Base-by-base conservation (phyloP, 1,140 invertebrate genomes). In the Trissolcus basalis region DNA sequence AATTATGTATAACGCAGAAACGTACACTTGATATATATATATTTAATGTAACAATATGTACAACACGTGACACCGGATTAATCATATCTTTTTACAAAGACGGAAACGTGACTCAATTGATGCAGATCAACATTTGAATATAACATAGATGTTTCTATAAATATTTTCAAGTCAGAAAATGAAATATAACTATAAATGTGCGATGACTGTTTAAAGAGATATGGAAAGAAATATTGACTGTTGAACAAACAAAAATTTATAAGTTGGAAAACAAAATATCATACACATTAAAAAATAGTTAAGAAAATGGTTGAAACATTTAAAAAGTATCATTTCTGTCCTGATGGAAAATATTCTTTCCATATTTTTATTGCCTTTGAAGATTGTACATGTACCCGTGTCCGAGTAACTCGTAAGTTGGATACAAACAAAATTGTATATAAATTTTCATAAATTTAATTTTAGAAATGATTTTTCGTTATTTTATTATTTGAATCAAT, bases 61-160 rank as follows among this genome's bases (percentile, higher is more conserved):
- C 27, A 58, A 68, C 43, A 35, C 44, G 39, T 68, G 44, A 56
- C 55, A 16, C 10, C 10, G 32, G 55, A 59, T 51, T 58, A 65
- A 53, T 68, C 64, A 68, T 68, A 68, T 68, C 64, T 58, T 47
- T 44, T 43, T 43, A 55, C n/a, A 43, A 50, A 56, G 49, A 41
- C 12, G 48, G 19, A 27, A 61, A 27, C 43, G 19, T 32, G 47
- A 49, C 47, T 56, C 41, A 67, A 49, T 14, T 54, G 50, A 67
- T 47, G 61, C 35, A 45, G 43, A 32, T n/a, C n/a, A n/a, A 65
- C 6, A 65, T 50, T 56, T 33, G 44, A 68, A 48, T 48, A 48
- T 58, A 44, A 6, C 19, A 56, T 56, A 58, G 9, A 68, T 51
- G 54, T 68, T 51, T 63, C 51, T 50, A 68, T 59, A 68, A 12